phyloP scores from a whole-genome alignment of 2,888 invertebrate genomes.

The Drosophila tanythrix region DNA sequence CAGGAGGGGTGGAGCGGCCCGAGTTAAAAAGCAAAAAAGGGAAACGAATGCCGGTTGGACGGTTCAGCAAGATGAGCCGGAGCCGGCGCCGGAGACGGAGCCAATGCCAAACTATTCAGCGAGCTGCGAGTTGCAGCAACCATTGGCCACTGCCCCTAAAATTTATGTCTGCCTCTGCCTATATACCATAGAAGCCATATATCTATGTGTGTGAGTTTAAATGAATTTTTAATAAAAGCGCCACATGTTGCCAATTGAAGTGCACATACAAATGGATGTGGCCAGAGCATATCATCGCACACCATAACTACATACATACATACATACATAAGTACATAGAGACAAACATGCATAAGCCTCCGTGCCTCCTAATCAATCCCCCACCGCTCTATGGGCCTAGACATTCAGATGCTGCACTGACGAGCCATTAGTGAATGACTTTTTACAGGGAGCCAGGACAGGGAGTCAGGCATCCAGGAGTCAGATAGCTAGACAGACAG shows the following conservation, averaged over 20 bases:
- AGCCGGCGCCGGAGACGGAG: neutral
- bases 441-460: slow-evolving; percentile 48
- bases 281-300: slow-evolving; percentile 45
- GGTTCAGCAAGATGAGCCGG: slow-evolving; percentile 14
- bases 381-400: slow-evolving; percentile 1
- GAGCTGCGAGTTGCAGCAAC: neutral
- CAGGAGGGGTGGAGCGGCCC: neutral
- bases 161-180: slow-evolving; percentile 10
- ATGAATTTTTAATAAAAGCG: slow-evolving; percentile 81
- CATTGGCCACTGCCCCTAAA: slow-evolving; percentile 5
- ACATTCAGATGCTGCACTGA: slow-evolving; percentile 52
- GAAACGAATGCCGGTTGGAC: slow-evolving; percentile 7
- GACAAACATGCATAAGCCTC: neutral
- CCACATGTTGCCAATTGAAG: slow-evolving; percentile 79
- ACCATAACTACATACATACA: slow-evolving; percentile 16
- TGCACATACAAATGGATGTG: slow-evolving; percentile 66
- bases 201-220: slow-evolving; percentile 33
- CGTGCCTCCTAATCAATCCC: neutral
- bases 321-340: neutral
- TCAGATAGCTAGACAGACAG: neutral
- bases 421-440: slow-evolving; percentile 77
- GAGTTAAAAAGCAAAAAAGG: neutral
- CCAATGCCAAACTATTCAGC: slow-evolving; percentile 6
- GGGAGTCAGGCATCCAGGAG: neutral
- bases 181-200: neutral